A percentile compares a stretch with the other conserved stretches of the same genome.
phyloP scores from a whole-genome alignment of 2,113 vertebrate genomes.

The Ascaphus truei region DNA sequence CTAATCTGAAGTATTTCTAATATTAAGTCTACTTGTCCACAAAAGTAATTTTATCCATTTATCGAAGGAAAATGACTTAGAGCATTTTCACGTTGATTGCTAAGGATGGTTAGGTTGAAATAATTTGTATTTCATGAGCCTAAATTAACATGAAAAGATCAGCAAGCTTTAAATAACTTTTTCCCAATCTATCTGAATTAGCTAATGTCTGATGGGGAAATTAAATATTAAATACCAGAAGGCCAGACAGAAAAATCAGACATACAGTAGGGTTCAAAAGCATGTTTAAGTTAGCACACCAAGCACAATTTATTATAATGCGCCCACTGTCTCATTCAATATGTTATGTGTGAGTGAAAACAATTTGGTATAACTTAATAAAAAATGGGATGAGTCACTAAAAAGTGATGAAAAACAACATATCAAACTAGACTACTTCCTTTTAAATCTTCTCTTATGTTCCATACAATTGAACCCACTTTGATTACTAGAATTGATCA shows the following conservation, averaged over 20 bases:
- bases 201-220: conserved; percentile 52
- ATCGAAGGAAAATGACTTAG: neutral
- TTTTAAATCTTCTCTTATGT: conserved; percentile 33
- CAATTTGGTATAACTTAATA: conserved; percentile 38
- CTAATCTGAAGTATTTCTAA: neutral
- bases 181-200: conserved; percentile 38
- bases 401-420: conserved; percentile 41
- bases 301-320: conserved; percentile 55
- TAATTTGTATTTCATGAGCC: conserved; percentile 37
- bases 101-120: conserved; percentile 38
- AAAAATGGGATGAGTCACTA: conserved; percentile 43
- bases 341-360: conserved; percentile 39
- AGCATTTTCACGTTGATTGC: conserved; percentile 8
- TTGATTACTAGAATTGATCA: too few relatives aligned
- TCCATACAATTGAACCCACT: too few relatives aligned
- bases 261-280: conserved; percentile 56
- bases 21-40: neutral
- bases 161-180: conserved; percentile 45
- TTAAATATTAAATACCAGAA: conserved; percentile 51
- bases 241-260: conserved; percentile 55
- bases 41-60: neutral
- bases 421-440: conserved; percentile 39
- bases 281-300: conserved; percentile 49
- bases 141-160: conserved; percentile 44
- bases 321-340: conserved; percentile 50